phyloP scores from a whole-genome alignment of 2,113 vertebrate genomes.

The Strigops habroptila region DNA sequence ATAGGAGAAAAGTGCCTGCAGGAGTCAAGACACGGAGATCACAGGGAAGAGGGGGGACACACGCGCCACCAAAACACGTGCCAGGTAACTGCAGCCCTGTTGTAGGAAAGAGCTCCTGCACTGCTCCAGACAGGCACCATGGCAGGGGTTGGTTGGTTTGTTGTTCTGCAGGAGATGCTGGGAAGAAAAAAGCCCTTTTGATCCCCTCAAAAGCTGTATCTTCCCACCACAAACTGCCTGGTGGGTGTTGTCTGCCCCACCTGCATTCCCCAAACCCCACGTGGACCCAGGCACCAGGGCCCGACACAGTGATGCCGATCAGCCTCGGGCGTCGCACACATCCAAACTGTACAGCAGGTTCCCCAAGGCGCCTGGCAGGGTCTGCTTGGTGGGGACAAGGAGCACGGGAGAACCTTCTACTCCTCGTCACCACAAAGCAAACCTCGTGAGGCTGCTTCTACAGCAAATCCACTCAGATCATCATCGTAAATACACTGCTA shows the following conservation, averaged over 20 bases:
- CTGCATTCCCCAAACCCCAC: neutral
- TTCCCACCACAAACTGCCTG: neutral
- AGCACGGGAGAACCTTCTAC: neutral
- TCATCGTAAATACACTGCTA: rapidly evolving
- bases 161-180: neutral
- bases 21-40: conserved; percentile 13
- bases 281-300: rapidly evolving
- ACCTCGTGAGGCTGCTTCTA: rapidly evolving
- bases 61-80: neutral
- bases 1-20: conserved; percentile 7
- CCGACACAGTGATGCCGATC: rapidly evolving
- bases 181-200: neutral
- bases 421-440: rapidly evolving
- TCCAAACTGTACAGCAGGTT: neutral
- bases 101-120: rapidly evolving
- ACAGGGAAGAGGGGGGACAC: neutral
- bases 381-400: neutral
- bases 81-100: neutral
- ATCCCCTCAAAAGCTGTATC: neutral
- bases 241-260: neutral
- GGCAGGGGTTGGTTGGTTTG: neutral
- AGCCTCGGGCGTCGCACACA: neutral
- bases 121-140: neutral
- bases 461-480: neutral
- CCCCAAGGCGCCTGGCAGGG: rapidly evolving